A percentile compares a stretch with the other conserved stretches of the same genome.
phyloP scores from a whole-genome alignment of 2,888 invertebrate species.

The Drosophila tanythrix region DNA sequence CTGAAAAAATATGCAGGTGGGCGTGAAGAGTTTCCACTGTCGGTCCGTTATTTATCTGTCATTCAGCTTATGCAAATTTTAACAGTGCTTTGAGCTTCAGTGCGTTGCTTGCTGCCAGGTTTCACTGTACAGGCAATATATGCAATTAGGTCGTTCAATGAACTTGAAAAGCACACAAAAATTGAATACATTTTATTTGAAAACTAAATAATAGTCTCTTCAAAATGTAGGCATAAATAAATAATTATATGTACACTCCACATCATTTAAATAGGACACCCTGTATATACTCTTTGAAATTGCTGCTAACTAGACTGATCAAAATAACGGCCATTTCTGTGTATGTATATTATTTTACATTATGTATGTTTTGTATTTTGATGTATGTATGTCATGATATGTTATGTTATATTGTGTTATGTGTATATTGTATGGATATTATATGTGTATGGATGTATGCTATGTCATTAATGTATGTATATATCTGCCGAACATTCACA shows the following conservation, averaged over 20 bases:
- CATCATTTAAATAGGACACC: background rate
- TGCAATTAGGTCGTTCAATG: conserved; percentile 38
- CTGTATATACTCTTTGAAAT: background rate
- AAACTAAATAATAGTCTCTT: background rate
- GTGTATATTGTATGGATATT: background rate
- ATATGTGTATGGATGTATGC: background rate
- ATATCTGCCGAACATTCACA: background rate
- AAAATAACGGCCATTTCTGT: background rate
- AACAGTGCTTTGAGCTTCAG: conserved; percentile 13
- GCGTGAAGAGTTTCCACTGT: conserved; percentile 19
- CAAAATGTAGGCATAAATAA: background rate
- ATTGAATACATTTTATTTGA: background rate
- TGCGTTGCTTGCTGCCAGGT: conserved; percentile 11
- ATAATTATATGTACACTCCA: background rate
- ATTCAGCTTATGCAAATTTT: conserved; percentile 45
- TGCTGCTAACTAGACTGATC: background rate
- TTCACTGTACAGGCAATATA: conserved; percentile 12
- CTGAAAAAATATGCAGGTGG: conserved; percentile 24
- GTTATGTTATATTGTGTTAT: background rate
- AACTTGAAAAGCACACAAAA: conserved; percentile 45
- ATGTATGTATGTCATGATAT: background rate
- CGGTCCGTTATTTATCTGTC: background rate
- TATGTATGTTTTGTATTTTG: too few relatives aligned
- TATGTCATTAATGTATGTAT: background rate
- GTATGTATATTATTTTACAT: too few relatives aligned